Conservation (phyloP, 2,888 invertebrate species). For the Tipula unca region DNA sequence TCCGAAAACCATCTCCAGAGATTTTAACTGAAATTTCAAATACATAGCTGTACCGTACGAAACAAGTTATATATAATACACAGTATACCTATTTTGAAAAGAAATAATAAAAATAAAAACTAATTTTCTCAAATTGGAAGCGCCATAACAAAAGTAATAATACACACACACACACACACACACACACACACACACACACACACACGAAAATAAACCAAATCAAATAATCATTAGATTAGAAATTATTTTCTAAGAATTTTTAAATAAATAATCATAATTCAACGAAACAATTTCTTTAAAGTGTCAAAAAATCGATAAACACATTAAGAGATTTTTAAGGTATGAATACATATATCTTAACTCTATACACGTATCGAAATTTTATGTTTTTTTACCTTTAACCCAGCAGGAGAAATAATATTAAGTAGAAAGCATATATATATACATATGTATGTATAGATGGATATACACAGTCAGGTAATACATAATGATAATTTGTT, state of each 20-base stretch:
- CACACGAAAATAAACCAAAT: no score
- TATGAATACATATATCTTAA: neutral
- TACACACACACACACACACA: neutral
- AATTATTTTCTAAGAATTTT: neutral
- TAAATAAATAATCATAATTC: neutral
- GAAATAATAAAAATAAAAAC: neutral
- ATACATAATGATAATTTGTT: constrained; percentile 10
- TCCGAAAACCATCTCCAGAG: neutral
- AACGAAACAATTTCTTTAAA: constrained; percentile 14
- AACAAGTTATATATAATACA: neutral
- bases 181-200: no score
- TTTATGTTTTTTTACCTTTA: neutral
- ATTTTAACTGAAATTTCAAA: neutral
- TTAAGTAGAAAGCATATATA: neutral
- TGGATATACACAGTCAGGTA: neutral
- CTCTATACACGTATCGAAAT: neutral
- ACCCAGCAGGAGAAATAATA: neutral
- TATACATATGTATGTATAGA: neutral
- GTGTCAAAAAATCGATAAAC: constrained; percentile 18
- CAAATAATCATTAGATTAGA: neutral
- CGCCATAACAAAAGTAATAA: neutral
- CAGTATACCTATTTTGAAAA: neutral
- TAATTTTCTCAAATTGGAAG: neutral
- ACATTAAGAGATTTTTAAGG: neutral
- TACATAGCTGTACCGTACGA: no score